Percentiles rank a stretch among this genome's conserved stretches.
These are phyloP conservation scores for Crematogaster levior DNA, from an alignment of 2,888 invertebrate genomes.

Conservation along the genomic window DNA sequence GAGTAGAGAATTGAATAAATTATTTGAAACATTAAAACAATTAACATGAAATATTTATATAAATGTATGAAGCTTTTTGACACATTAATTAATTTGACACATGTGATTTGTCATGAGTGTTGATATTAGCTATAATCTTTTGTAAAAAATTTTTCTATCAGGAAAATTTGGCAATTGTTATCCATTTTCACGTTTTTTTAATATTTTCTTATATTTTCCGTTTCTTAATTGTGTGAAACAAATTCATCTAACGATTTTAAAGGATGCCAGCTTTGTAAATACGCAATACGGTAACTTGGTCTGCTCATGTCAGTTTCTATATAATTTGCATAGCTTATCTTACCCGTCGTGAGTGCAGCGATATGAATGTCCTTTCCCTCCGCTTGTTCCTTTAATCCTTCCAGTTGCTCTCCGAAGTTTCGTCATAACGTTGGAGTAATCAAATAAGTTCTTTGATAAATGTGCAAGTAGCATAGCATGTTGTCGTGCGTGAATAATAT, in stretches of 20 bases:
- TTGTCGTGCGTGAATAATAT: neutral
- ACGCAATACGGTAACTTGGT: neutral
- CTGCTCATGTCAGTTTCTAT: constrained; percentile 43
- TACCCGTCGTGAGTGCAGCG: constrained; percentile 20
- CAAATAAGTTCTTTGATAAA: constrained; percentile 36
- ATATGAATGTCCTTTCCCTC: constrained; percentile 1
- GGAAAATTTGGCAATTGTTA: neutral
- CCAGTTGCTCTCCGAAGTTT: neutral
- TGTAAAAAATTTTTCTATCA: neutral
- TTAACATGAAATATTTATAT: neutral
- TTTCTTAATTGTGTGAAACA: neutral
- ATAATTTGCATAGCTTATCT: constrained; percentile 60
- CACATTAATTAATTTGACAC: neutral
- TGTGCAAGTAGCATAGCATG: neutral
- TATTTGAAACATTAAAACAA: neutral
- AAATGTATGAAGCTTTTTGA: neutral
- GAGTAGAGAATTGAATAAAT: neutral
- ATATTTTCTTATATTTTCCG: neutral
- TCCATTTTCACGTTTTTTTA: neutral
- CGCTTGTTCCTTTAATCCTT: constrained; percentile 1
- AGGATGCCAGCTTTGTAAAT: constrained; percentile 5
- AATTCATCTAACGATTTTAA: constrained; percentile 9
- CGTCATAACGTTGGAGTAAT: neutral
- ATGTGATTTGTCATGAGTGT: neutral
- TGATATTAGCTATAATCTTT: neutral